A percentile compares a stretch with the other conserved stretches of the same genome.
These are phyloP conservation scores for Eupithecia pulchellata DNA, from an alignment of 2,888 invertebrate species.

Conservation along the genomic window DNA sequence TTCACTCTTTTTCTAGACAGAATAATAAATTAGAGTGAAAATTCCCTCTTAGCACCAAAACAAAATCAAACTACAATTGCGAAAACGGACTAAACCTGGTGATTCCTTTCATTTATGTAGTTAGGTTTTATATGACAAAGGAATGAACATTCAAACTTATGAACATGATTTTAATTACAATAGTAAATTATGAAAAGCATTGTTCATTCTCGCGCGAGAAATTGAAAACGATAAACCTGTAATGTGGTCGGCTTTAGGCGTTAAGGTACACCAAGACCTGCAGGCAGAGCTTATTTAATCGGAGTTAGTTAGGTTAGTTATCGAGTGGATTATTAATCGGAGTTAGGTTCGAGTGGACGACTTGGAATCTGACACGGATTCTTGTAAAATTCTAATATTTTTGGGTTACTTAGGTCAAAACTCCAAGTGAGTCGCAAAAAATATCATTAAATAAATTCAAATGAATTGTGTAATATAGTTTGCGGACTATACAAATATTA, in stretches of 20 bases:
- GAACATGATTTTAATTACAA: conserved; percentile 37
- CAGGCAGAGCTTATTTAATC: background rate
- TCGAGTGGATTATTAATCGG: background rate
- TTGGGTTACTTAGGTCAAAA: no score
- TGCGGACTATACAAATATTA: no score
- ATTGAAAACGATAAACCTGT: conserved; percentile 73
- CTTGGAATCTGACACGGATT: background rate
- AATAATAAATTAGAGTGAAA: no score
- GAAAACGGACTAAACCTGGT: no score
- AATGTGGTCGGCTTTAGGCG: conserved; percentile 52
- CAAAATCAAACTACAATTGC: no score
- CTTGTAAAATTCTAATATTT: background rate
- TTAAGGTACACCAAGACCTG: conserved; percentile 36
- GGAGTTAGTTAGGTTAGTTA: background rate
- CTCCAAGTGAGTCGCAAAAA: no score
- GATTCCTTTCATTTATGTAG: background rate
- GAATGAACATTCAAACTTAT: conserved; percentile 5
- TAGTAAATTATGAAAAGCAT: conserved; percentile 38
- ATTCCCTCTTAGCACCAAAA: no score
- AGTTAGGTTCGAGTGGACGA: background rate
- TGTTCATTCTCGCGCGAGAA: conserved; percentile 52
- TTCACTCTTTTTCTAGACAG: no score
- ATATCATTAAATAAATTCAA: no score
- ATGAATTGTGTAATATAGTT: no score
- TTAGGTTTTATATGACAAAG: background rate